Percentiles rank a stretch among this genome's conserved stretches.
Evolutionary conservation across 1,140 invertebrate genomes (phyloP).

Genomic region (Anagrus nilaparvatae): DNA sequence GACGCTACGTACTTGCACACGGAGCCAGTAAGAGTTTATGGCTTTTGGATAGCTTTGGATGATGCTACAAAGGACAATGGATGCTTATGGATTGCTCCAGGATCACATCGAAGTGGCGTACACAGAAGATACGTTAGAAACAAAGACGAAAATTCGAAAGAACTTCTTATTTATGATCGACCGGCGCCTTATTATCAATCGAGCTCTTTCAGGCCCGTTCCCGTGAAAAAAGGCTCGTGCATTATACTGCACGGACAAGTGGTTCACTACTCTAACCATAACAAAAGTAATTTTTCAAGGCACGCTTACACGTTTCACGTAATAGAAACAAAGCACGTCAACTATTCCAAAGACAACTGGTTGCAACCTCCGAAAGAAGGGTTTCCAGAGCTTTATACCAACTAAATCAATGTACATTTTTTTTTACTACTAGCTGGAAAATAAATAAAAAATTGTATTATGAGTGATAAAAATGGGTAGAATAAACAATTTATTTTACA

Average conservation of each 20-base stretch:
- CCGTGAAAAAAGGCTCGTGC: constrained; percentile 74
- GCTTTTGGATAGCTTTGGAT: constrained; percentile 92
- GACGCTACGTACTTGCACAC: constrained; percentile 69
- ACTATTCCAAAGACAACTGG: constrained; percentile 81
- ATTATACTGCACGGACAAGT: constrained; percentile 88
- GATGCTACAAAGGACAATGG: constrained; percentile 88
- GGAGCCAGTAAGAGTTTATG: constrained; percentile 62
- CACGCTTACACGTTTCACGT: constrained; percentile 95
- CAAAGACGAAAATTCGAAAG: constrained; percentile 50
- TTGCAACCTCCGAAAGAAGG: constrained; percentile 54
- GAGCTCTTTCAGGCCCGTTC: constrained; percentile 65
- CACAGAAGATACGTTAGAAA: constrained; percentile 64
- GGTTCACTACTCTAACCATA: constrained; percentile 83
- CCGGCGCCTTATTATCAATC: constrained; percentile 61
- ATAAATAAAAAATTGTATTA: no score
- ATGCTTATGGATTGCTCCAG: constrained; percentile 84
- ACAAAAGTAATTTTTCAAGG: constrained; percentile 72
- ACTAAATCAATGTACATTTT: no score
- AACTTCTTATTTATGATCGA: constrained; percentile 54
- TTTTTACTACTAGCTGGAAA: no score
- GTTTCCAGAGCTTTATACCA: constrained; percentile 53
- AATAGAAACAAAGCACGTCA: constrained; percentile 64
- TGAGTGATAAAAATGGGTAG: no score
- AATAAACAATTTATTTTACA: no score
- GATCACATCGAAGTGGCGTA: constrained; percentile 77